phyloP scores from a whole-genome alignment of 1,140 invertebrate species.

The Bombus picipes region DNA sequence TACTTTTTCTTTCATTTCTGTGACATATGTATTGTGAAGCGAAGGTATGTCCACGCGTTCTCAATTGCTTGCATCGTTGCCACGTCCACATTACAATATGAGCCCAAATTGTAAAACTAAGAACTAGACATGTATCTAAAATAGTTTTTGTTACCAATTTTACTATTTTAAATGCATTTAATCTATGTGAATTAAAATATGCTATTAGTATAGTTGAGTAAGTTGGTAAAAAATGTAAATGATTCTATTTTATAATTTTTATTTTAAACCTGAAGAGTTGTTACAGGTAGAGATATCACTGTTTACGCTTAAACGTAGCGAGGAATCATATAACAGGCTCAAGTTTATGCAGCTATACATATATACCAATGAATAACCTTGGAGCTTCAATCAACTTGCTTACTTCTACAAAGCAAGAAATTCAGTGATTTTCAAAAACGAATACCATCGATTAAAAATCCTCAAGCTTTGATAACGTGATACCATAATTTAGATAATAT shows the following conservation, averaged over 20 bases:
- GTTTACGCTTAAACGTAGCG: neutral
- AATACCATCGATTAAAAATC: neutral
- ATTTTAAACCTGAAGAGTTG: neutral
- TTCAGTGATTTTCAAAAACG: conserved; percentile 51
- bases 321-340: neutral
- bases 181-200: neutral
- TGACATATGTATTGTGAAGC: conserved; percentile 24
- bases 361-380: conserved; percentile 44
- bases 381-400: conserved; percentile 51
- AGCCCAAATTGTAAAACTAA: neutral
- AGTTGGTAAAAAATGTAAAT: neutral
- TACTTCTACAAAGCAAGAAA: conserved; percentile 50
- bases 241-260: neutral
- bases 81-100: neutral
- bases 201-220: too few species aligned
- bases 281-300: too few species aligned
- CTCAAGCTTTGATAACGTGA: neutral
- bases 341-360: neutral
- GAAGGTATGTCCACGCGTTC: conserved; percentile 10
- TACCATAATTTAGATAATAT: neutral
- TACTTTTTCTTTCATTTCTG: conserved; percentile 11
- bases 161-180: neutral
- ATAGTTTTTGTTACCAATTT: neutral
- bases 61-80: conserved; percentile 28
- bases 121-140: neutral